Base-by-base conservation (phyloP, 2,113 vertebrate species). In the Grallaria varia region DNA sequence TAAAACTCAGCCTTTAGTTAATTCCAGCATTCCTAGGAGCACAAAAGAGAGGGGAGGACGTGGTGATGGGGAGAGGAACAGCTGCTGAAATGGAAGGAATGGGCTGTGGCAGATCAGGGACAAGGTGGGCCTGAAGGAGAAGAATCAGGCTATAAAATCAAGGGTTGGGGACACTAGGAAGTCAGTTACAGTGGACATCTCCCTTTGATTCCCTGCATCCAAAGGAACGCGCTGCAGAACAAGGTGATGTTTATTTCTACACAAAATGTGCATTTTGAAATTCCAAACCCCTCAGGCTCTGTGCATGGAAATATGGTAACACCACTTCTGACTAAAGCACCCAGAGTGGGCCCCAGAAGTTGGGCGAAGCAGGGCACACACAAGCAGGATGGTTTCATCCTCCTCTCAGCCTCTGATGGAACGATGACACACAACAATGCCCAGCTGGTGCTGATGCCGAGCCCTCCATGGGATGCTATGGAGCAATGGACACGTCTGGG, bases 401-500 rank as follows among this genome's bases (percentile, higher is more conserved):
- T 91, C 66, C 84, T 69, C 66, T 49, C 28, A 22, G 39, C 74
- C 87, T 90, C 74, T 4, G 78, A 95, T 94, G 95, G 92, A 91
- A 76, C 78, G 58, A 91, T 85, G 95, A 85, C 47, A 93, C 39
- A 96, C 75, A 91, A 58, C 47, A 40, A 87, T 85, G 96, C 7
- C 30, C 24, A 8, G 63, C 12, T 22, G 33, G 84, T 87, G 95
- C 66, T 96, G 68, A 93, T 95, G 95, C 92, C 84, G 75, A 79
- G 44, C 84, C 79, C 72, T 84, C 64, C 35, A 87, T 95, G 96
- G 73, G 92, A 95, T 94, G 95, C 94, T 94, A 64, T 94, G 94
- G 88, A 95, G 68, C 93, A 95, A 97, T 96, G 95, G 88, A 89
- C 72, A 96, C 92, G 12, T 87, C 92, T 90, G 37, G 87, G 73